Percentiles rank a stretch among this genome's conserved stretches.
Evolutionary conservation across 1,140 invertebrate species (phyloP).

Genomic region (Magallana gigas): DNA sequence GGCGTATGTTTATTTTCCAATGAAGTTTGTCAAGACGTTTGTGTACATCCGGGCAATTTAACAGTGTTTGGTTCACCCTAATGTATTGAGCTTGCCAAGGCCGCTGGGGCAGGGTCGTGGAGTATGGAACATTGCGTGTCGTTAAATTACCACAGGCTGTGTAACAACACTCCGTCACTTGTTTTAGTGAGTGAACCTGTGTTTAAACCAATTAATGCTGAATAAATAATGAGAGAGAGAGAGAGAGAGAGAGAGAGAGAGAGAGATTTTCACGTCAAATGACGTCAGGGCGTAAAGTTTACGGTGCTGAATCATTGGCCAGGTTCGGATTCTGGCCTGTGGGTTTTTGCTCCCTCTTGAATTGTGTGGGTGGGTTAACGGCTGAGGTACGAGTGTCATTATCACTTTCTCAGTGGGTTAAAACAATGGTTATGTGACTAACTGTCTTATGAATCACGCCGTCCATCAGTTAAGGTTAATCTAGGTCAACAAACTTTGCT

Average conservation of each 20-base stretch:
- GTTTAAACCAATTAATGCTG: no score
- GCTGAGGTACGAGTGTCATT: not conserved
- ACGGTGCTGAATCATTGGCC: not conserved
- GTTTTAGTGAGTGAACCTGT: not conserved
- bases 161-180: not conserved
- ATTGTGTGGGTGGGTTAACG: not conserved
- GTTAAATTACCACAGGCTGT: conserved; percentile 1
- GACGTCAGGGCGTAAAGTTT: not conserved
- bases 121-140: not conserved
- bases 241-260: not conserved
- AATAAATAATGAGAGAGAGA: not conserved
- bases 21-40: not conserved
- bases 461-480: no score
- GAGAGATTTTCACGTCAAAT: not conserved
- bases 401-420: not conserved
- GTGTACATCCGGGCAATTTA: no score
- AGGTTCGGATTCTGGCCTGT: not conserved
- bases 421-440: not conserved
- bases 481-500: no score
- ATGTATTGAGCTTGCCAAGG: not conserved
- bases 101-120: not conserved
- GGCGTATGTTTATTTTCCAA: not conserved
- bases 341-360: not conserved
- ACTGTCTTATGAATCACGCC: not conserved
- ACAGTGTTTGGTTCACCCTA: no score